A percentile compares a stretch with the other conserved stretches of the same genome.
Evolutionary conservation across 2,113 vertebrate genomes (phyloP).

Genomic region (Entomyzon cyanotis): DNA sequence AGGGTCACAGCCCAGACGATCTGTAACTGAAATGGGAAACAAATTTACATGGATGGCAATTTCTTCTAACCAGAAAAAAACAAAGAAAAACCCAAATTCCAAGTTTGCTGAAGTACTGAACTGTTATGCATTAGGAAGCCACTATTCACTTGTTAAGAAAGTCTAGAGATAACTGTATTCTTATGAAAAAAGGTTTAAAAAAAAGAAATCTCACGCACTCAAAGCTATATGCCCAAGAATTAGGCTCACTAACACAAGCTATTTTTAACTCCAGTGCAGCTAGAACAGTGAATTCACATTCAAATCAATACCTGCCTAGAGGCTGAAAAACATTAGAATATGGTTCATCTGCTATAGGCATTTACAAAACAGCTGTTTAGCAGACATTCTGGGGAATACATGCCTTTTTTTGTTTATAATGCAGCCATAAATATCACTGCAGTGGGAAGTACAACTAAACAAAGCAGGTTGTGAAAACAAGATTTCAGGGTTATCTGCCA

Average conservation of each 20-base stretch:
- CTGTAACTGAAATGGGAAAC: constrained; percentile 77
- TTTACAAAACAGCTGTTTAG: constrained; percentile 39
- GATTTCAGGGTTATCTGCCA: constrained; percentile 9
- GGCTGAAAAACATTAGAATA: constrained; percentile 27
- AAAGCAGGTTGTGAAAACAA: constrained; percentile 10
- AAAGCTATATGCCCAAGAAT: neutral
- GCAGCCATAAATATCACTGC: neutral
- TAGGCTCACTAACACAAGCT: constrained; percentile 2
- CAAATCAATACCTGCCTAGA: constrained; percentile 53
- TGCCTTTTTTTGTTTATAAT: neutral
- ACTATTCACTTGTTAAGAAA: neutral
- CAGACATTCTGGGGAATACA: neutral
- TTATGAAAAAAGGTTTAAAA: neutral
- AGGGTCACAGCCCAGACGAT: constrained; percentile 93
- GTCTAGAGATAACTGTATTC: neutral
- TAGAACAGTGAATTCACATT: constrained; percentile 45
- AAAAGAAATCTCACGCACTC: neutral
- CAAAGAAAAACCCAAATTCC: neutral
- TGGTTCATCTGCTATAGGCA: neutral
- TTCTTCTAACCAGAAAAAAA: neutral
- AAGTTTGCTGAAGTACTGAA: neutral
- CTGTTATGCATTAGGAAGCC: neutral
- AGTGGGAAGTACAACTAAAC: neutral
- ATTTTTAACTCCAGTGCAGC: constrained; percentile 53
- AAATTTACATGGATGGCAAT: neutral